phyloP scores from a whole-genome alignment of 30 jellyfish, hydroid and myxozoan genomes.

The Chrysaora quinquecirrha region DNA sequence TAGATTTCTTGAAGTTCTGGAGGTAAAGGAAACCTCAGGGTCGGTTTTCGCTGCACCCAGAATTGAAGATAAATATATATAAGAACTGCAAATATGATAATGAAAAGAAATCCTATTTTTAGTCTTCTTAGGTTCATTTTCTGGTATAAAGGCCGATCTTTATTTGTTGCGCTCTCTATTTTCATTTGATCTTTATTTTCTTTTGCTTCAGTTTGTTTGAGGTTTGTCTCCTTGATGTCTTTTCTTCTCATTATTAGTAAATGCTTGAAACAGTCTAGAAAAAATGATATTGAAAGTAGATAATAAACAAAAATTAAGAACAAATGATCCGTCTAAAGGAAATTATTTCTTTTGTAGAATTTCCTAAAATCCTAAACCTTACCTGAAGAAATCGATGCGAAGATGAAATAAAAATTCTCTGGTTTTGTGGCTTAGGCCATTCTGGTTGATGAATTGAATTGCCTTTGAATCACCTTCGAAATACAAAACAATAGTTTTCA shows the following conservation, averaged over 20 bases:
- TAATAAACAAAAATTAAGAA: too few species aligned
- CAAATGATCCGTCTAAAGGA: too few species aligned
- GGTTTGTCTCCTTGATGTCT: not conserved
- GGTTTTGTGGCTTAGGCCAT: too few species aligned
- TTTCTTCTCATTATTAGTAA: not conserved
- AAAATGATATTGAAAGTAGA: too few species aligned
- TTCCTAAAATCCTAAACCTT: too few species aligned
- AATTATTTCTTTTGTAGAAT: too few species aligned
- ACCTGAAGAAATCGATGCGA: too few species aligned
- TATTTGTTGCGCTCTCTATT: not conserved
- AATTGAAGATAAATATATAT: constrained; percentile 18
- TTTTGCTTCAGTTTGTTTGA: not conserved
- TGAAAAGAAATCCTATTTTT: not conserved
- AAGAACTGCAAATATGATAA: not conserved
- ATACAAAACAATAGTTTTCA: too few species aligned
- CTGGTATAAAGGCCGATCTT: not conserved
- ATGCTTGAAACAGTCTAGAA: not conserved
- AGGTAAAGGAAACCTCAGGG: constrained; percentile 38
- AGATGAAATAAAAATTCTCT: too few species aligned
- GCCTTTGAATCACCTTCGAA: too few species aligned
- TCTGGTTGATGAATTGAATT: too few species aligned
- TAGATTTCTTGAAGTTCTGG: constrained; percentile 54
- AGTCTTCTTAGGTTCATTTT: constrained; percentile 11
- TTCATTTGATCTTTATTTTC: not conserved
- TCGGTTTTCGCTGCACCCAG: constrained; percentile 14